Base-by-base conservation (phyloP, 2,888 invertebrate species). In the Cerastis leucographa region DNA sequence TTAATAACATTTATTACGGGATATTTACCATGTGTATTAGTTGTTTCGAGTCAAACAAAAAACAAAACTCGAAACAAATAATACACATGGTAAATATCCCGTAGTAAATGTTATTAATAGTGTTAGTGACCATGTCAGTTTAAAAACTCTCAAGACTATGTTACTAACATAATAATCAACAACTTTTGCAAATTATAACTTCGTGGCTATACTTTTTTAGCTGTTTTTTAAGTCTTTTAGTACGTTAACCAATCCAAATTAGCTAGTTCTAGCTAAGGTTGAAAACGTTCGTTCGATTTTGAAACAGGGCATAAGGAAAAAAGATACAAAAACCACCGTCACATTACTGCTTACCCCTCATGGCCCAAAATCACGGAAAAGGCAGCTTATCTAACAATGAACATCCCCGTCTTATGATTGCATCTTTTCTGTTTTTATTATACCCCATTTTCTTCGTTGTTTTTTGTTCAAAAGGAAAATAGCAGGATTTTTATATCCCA, bases 331-430 rank as follows among this genome's bases (percentile, higher is more conserved):
- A 65, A 35, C 14, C 17, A 22, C 29, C 46, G 46, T 22, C n/a
- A 35, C 19, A 54, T 44, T n/a, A 54, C 14, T 54, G n/a, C 56
- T 46, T 61, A n/a, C 25, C 44, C 35, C 14, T 66, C 25, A 78
- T 66, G 80, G 51, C 14, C 9, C 7, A 51, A 73, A 49, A 59
- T 83, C 83, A 83, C 72, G 81, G 56, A 70, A 81, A 62, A 73
- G n/a, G 51, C 67, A 62, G 67, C 78, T 81, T 81, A 81, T 74
- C 73, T 64, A 29, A 67, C 70, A 83, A 74, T 59, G 54, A 42
- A 59, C 49, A 22, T 5, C 40, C 46, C 40, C 70, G 8, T 46
- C 42, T 22, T n/a, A 22, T 67, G 67, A 73, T 71, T 67, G 29
- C 59, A 81, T 83, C 69, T 73, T 54, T 83, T 67, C 81, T 59